Conservation (phyloP, 2,113 vertebrate genomes). For the Oreochromis niloticus region DNA sequence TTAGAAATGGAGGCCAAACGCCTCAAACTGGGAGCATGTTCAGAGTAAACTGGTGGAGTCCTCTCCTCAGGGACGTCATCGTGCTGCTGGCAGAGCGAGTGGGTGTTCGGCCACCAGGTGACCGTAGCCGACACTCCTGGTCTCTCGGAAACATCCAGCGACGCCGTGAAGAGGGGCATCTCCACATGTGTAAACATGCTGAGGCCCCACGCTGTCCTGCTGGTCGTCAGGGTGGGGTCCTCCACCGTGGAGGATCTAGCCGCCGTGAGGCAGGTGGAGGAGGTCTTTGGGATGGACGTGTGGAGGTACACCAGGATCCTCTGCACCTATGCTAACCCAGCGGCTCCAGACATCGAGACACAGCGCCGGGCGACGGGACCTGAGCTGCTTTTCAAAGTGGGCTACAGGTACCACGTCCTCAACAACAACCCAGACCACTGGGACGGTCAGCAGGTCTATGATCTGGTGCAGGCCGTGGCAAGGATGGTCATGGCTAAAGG, state of each 20-base stretch:
- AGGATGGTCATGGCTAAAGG: background rate
- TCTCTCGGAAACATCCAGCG: background rate
- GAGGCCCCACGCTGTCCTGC: constrained; percentile 30
- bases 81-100: background rate
- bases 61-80: background rate
- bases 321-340: accelerated
- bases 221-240: background rate
- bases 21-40: background rate
- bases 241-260: background rate
- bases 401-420: background rate
- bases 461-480: background rate
- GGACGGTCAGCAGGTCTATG: background rate
- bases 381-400: background rate
- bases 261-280: background rate
- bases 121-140: constrained; percentile 13
- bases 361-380: accelerated
- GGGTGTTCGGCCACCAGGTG: background rate
- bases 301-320: constrained; percentile 1
- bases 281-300: background rate
- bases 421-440: background rate
- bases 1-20: background rate
- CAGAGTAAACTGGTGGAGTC: background rate
- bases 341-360: background rate
- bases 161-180: background rate
- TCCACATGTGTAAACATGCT: constrained; percentile 15